Evolutionary conservation across 2,797 vertebrate species (phyloP).

Genomic region (Hylomyscus alleni): DNA sequence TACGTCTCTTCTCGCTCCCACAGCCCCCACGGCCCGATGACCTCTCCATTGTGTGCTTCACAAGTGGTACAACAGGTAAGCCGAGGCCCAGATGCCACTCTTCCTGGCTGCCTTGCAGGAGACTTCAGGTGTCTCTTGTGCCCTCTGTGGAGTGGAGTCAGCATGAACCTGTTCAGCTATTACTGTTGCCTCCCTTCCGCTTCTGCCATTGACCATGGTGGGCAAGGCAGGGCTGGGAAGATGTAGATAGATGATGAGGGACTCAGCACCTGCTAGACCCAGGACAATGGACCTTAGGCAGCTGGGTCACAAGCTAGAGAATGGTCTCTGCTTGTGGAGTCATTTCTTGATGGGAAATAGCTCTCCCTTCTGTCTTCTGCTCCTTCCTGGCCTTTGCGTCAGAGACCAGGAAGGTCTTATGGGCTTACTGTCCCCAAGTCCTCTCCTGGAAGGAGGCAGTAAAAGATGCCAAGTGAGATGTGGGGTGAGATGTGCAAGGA

Average conservation of each 20-base stretch:
- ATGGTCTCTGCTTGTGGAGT: background rate
- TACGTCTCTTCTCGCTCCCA: slow-evolving; percentile 44
- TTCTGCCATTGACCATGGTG: background rate
- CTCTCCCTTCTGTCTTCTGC: background rate
- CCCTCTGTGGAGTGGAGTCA: background rate
- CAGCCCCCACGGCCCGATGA: slow-evolving; percentile 91
- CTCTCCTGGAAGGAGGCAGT: background rate
- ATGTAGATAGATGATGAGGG: background rate
- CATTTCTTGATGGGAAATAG: background rate
- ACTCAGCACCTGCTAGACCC: background rate
- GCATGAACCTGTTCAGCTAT: background rate
- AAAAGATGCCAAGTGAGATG: background rate
- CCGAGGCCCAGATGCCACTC: background rate
- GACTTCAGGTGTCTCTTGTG: background rate
- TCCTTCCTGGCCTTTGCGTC: background rate
- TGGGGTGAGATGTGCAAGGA: background rate
- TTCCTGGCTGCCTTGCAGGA: background rate
- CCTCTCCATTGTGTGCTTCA: slow-evolving; percentile 92
- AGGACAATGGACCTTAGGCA: background rate
- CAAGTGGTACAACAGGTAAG: slow-evolving; percentile 92
- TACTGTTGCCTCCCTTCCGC: background rate
- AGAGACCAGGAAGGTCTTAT: background rate
- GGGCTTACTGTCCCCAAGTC: background rate
- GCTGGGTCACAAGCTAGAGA: background rate
- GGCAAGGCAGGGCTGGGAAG: background rate